phyloP scores from a whole-genome alignment of 2,888 invertebrate genomes.

The Caenorhabditis sp. region DNA sequence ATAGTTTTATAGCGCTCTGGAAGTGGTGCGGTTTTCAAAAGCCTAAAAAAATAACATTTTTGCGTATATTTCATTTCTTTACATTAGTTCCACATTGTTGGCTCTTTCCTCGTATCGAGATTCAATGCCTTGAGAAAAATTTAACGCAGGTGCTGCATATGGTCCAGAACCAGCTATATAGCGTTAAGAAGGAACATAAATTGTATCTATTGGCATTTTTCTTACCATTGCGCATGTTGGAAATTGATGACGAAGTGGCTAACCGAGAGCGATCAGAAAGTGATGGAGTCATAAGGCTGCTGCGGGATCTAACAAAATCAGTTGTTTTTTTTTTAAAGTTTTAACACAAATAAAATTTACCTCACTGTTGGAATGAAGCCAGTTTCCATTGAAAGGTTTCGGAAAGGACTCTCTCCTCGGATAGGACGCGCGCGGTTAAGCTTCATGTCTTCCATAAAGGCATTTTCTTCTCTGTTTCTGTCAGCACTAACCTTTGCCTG shows the following conservation, averaged over 20 bases:
- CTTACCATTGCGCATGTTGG: slow-evolving; percentile 65
- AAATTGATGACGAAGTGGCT: slow-evolving; percentile 54
- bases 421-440: slow-evolving; percentile 68
- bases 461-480: slow-evolving; percentile 75
- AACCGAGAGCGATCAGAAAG: slow-evolving; percentile 60
- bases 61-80: neutral
- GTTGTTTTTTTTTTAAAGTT: neutral
- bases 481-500: slow-evolving; percentile 78
- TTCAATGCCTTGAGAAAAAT: slow-evolving; percentile 78
- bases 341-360: too few species aligned
- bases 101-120: slow-evolving; percentile 77
- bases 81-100: slow-evolving; percentile 76
- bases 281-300: slow-evolving; percentile 57
- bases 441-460: slow-evolving; percentile 73
- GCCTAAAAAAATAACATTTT: too few species aligned
- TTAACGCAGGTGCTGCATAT: slow-evolving; percentile 80
- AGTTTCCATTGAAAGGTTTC: slow-evolving; percentile 72
- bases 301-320: slow-evolving; percentile 55
- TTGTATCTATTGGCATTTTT: too few species aligned
- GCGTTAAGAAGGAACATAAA: neutral
- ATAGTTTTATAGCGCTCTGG: slow-evolving; percentile 73
- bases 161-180: slow-evolving; percentile 74
- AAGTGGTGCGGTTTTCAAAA: slow-evolving; percentile 70
- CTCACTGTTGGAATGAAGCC: slow-evolving; percentile 68
- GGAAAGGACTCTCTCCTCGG: slow-evolving; percentile 75